Evolutionary conservation across 23 tunicate species (phyloP).

Genomic region (Ciona savignyi): DNA sequence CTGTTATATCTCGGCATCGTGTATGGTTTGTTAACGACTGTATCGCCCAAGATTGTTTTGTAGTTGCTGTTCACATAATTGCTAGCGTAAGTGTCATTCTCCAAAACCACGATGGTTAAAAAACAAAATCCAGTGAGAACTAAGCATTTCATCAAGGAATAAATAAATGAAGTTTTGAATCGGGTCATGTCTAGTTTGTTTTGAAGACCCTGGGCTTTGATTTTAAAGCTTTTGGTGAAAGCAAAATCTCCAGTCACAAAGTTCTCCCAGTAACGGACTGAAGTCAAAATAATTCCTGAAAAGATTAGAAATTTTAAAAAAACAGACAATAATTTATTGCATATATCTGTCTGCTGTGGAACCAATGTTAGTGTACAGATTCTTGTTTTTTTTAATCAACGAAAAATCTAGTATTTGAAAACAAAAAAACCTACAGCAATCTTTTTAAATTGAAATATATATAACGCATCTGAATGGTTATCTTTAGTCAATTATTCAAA

Average conservation of each 20-base stretch:
- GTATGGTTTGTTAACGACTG: constrained; percentile 2
- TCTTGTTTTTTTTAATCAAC: too few species aligned
- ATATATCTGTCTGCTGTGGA: too few species aligned
- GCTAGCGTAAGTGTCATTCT: constrained; percentile 21
- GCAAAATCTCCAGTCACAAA: constrained; percentile 48
- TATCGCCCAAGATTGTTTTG: not conserved
- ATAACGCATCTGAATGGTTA: not conserved
- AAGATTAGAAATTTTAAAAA: too few species aligned
- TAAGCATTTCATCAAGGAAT: constrained; percentile 31
- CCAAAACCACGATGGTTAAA: constrained; percentile 29
- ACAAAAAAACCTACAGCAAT: not conserved
- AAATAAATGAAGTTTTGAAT: constrained; percentile 41
- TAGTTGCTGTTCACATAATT: not conserved
- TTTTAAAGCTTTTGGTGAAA: constrained; percentile 21
- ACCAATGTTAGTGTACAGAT: too few species aligned
- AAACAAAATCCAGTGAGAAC: constrained; percentile 52
- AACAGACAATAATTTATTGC: not conserved
- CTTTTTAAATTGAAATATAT: not conserved
- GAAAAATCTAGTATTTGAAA: not conserved
- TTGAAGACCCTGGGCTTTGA: constrained; percentile 26
- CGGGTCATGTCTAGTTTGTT: constrained; percentile 36
- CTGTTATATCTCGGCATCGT: constrained; percentile 3
- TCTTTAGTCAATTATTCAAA: not conserved
- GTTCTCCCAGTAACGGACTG: constrained; percentile 86
- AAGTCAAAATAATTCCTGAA: constrained; percentile 59